Conservation (phyloP, 2,888 invertebrate genomes). For the Acanthacorydalis orientalis region DNA sequence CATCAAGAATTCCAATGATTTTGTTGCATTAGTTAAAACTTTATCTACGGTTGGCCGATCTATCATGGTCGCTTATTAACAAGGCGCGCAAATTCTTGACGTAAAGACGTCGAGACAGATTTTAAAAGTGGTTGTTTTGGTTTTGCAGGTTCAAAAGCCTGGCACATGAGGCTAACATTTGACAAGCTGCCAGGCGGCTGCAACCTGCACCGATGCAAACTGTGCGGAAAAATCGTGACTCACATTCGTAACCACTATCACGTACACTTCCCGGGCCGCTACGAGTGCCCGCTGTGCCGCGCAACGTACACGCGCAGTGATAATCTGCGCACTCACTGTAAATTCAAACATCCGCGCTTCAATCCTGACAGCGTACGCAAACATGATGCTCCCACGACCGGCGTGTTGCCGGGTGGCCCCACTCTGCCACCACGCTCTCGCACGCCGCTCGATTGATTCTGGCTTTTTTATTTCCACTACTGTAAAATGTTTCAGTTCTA, state of each 20-base stretch:
- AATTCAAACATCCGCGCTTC: slow-evolving; percentile 80
- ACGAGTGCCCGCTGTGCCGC: slow-evolving; percentile 81
- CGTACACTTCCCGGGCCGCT: slow-evolving; percentile 83
- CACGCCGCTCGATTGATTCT: slow-evolving; percentile 29
- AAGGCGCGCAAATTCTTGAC: too few relatives aligned
- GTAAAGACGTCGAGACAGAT: neutral
- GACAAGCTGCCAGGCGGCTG: slow-evolving; percentile 84
- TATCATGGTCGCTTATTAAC: too few relatives aligned
- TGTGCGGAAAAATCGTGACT: slow-evolving; percentile 88
- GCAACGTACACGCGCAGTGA: slow-evolving; percentile 85
- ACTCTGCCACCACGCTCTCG: slow-evolving; percentile 15
- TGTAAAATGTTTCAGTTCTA: slow-evolving; percentile 23
- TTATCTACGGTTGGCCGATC: too few relatives aligned
- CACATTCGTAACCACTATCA: slow-evolving; percentile 90
- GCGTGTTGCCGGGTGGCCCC: slow-evolving; percentile 16
- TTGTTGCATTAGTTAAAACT: too few relatives aligned
- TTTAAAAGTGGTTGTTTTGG: slow-evolving; percentile 28
- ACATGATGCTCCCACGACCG: slow-evolving; percentile 34
- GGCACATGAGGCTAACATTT: slow-evolving; percentile 90
- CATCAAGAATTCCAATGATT: too few relatives aligned
- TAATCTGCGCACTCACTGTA: slow-evolving; percentile 84
- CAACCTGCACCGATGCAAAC: slow-evolving; percentile 86
- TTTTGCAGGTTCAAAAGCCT: slow-evolving; percentile 85
- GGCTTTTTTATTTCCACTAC: slow-evolving; percentile 24
- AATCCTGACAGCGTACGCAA: slow-evolving; percentile 63